A percentile compares a stretch with the other conserved stretches of the same genome.
Conservation (phyloP, 64 coral and sea anemone species). For the Pocillopora damicornis region DNA sequence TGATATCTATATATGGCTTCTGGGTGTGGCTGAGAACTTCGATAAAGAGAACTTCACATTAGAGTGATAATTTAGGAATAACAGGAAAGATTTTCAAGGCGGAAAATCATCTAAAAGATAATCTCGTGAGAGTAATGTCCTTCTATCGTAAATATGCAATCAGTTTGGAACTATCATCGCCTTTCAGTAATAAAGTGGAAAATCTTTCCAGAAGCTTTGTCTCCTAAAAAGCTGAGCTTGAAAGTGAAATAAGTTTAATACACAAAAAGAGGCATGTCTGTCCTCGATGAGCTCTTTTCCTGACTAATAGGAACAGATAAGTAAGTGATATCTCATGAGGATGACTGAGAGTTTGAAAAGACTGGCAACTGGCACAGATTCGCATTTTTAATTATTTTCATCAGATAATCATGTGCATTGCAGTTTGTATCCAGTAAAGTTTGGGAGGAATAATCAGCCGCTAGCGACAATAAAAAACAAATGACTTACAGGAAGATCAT, state of each 20-base stretch:
- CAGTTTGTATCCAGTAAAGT: not conserved
- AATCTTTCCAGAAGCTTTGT: no score
- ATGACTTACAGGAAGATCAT: not conserved
- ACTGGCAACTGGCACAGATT: not conserved
- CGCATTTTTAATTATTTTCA: not conserved
- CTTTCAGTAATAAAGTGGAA: no score
- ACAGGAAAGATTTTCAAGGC: constrained; percentile 30
- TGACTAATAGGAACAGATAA: no score
- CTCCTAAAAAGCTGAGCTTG: no score
- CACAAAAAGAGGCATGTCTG: no score
- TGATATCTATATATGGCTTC: not conserved
- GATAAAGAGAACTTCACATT: not conserved
- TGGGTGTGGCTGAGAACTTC: constrained; percentile 10
- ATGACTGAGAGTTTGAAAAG: no score
- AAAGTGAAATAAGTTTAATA: no score
- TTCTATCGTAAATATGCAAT: not conserved
- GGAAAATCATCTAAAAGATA: not conserved
- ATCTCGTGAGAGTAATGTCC: not conserved
- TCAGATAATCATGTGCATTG: not conserved
- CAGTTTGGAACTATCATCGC: not conserved
- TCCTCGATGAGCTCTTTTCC: no score
- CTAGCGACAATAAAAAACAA: not conserved
- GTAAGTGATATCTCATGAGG: no score
- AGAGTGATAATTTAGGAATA: not conserved
- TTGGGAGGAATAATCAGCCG: not conserved